Percentiles rank a stretch among this genome's conserved stretches.
phyloP scores from a whole-genome alignment of 1,140 invertebrate genomes.

The Pseudomyrmex cubaensis region DNA sequence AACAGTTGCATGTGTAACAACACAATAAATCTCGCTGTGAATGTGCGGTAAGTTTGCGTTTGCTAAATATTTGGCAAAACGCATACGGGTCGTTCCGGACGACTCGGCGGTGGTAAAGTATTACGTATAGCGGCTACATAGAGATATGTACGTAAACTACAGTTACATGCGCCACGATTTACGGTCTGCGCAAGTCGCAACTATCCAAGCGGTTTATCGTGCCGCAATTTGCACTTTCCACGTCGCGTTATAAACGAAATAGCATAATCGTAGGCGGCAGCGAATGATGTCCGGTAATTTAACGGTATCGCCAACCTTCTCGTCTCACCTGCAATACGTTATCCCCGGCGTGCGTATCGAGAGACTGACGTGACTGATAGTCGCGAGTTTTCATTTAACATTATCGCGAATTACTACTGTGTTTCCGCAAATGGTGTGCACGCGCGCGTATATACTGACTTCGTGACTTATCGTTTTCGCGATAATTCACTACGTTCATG shows the following conservation, averaged over 20 bases:
- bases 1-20: conserved; percentile 30
- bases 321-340: conserved; percentile 18
- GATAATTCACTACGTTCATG: conserved; percentile 39
- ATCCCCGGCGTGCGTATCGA: neutral
- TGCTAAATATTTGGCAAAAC: conserved; percentile 50
- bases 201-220: conserved; percentile 34
- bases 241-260: conserved; percentile 33
- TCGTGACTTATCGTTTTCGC: conserved; percentile 27
- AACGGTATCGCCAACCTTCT: conserved; percentile 29
- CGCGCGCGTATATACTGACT: neutral
- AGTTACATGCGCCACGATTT: conserved; percentile 40
- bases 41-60: conserved; percentile 37
- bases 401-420: conserved; percentile 40
- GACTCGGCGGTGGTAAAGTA: neutral
- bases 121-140: neutral
- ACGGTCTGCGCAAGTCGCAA: conserved; percentile 17
- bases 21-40: conserved; percentile 19
- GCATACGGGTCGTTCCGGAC: conserved; percentile 15
- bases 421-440: neutral
- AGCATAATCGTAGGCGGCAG: conserved; percentile 30
- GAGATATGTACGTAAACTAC: conserved; percentile 34
- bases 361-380: neutral
- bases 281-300: conserved; percentile 22
- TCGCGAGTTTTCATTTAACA: conserved; percentile 39
- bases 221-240: conserved; percentile 49